A percentile compares a stretch with the other conserved stretches of the same genome.
phyloP scores from a whole-genome alignment of 2,113 vertebrate genomes.

The Zeus faber region DNA sequence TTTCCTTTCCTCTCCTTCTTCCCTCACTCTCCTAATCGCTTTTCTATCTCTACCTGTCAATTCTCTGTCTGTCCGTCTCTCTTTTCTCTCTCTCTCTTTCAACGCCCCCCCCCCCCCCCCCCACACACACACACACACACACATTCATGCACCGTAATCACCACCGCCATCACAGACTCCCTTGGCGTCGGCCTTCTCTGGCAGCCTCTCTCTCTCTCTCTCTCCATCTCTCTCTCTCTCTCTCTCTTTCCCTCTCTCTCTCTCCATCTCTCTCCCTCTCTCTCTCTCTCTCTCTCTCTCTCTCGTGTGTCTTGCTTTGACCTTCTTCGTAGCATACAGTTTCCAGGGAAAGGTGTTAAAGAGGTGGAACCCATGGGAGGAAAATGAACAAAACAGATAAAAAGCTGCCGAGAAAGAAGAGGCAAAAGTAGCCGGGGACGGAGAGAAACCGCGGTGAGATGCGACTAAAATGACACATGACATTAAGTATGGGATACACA shows the following conservation, averaged over 20 bases:
- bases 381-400: slow-evolving; percentile 17
- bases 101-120: no score
- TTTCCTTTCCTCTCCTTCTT: slow-evolving; percentile 32
- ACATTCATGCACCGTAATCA: no score
- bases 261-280: background rate
- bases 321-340: no score
- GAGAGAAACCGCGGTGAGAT: slow-evolving; percentile 15
- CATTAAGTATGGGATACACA: no score
- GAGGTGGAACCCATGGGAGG: slow-evolving; percentile 27
- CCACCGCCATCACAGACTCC: no score
- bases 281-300: background rate
- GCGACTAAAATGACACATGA: slow-evolving; percentile 23
- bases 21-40: slow-evolving; percentile 9
- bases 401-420: no score
- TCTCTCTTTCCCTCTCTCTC: slow-evolving; percentile 8
- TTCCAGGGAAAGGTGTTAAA: no score
- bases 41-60: background rate
- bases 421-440: slow-evolving; percentile 21
- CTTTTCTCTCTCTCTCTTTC: slow-evolving; percentile 2
- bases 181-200: no score
- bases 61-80: slow-evolving; percentile 18
- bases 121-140: no score
- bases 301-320: slow-evolving; percentile 8
- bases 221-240: slow-evolving; percentile 5
- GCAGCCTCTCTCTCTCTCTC: background rate